Evolutionary conservation across 2,113 vertebrate genomes (phyloP), one percentile per base, ranked within the genome.

Genomic region (Climacteris rufus): DNA sequence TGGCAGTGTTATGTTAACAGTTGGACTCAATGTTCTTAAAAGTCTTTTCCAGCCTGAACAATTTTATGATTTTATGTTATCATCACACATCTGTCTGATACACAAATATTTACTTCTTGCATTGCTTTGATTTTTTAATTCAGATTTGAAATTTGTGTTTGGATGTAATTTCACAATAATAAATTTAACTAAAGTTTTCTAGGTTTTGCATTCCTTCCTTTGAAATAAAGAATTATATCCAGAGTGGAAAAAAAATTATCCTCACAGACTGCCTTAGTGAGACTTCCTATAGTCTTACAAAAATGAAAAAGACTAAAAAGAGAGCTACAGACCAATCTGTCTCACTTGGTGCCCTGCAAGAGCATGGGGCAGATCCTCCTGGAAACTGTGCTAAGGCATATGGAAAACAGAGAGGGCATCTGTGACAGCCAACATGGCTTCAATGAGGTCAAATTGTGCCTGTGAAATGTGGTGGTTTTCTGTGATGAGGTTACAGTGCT

Each of bases 401-500:
- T 33, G 16, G 42, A 85, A 60, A 71, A 22, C 3, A 76, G 9
- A 16, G 8, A 52, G 5, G 18, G 44, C 13, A 64, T 9, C 17
- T 45, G 54, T 53, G 54, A 24, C 50, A 75, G 21, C 21, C 6
- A 37, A 16, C 11, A 23, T 2, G 5, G 27, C 13, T 39, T 80
- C 35, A 27, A 7, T 65, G 47, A 59, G 7, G 30, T 4, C 4
- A 53, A 63, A 64, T 1, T 1, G 0, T 37, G 19, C 11, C 42
- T 57, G 14, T 64, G 6, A 79, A 47, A 59, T 39, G 2, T 28
- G 28, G 6, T n/a, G 8, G 4, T 37, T 22, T 52, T 59, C n/a
- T 39, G 5, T 1, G 2, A 11, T 5, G 4, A 6, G 2, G 1
- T 54, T 42, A 50, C 22, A 49, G 23, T 5, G 7, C 6, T 60